Evolutionary conservation across 2,888 invertebrate genomes (phyloP), one percentile per base, ranked within the genome.

Genomic region (Tachina grossa): DNA sequence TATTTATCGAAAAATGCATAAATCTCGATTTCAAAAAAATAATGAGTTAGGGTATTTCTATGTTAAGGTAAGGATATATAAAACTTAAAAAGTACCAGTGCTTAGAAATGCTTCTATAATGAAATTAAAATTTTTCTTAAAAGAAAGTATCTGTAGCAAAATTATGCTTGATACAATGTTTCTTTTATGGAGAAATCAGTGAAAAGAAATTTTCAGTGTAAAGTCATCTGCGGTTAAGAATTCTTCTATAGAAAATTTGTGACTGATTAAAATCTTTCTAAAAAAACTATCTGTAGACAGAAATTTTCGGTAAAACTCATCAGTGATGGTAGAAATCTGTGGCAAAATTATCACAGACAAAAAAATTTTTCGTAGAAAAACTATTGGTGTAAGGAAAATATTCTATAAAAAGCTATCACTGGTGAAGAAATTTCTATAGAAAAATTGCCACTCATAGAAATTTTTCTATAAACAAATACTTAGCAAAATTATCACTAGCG

Each of bases 371-470:
- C 6, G 6, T 6, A 31, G 6, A 31, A 31, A 31, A 6, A 31
- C 19, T 43, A 43, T 61, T 11, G 66, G n/a, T n/a, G n/a, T n/a
- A n/a, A n/a, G n/a, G n/a, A n/a, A n/a, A n/a, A n/a, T n/a, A n/a
- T n/a, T n/a, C n/a, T n/a, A n/a, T n/a, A n/a, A 49, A 47, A 66
- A 47, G n/a, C 14, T 31, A 9, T 66, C 66, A 49, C 8, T n/a
- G 10, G n/a, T n/a, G n/a, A n/a, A n/a, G n/a, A n/a, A n/a, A n/a
- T n/a, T n/a, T n/a, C n/a, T n/a, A n/a, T n/a, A n/a, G n/a, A n/a
- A n/a, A n/a, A n/a, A n/a, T n/a, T n/a, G n/a, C n/a, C n/a, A n/a
- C n/a, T n/a, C n/a, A 49, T 63, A 6, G 45, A 63, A 31, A 43
- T 45, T 19, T 39, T 57, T 19, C 0, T 45, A 5, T 63, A 19